phyloP scores from a whole-genome alignment of 2,113 vertebrate species.

The Phyllopteryx taeniolatus region DNA sequence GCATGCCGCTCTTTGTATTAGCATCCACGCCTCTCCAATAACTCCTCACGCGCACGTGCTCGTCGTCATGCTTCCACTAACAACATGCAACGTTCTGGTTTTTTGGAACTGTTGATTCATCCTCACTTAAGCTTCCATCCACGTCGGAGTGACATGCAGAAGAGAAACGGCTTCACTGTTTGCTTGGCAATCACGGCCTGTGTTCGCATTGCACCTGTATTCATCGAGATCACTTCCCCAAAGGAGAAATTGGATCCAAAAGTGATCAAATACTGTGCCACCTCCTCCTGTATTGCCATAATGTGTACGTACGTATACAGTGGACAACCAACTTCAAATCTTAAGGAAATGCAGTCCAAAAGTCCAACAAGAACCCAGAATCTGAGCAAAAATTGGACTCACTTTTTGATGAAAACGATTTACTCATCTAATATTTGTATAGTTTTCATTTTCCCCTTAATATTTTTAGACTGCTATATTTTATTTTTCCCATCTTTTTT shows the following conservation, averaged over 20 bases:
- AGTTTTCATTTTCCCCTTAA: no score
- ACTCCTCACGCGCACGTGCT: constrained; percentile 27
- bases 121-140: constrained; percentile 13
- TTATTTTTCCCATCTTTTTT: no score
- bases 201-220: constrained; percentile 49
- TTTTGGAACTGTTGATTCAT: constrained; percentile 6
- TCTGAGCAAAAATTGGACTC: not conserved
- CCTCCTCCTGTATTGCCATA: not conserved
- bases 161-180: constrained; percentile 28
- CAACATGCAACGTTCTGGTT: constrained; percentile 21
- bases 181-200: constrained; percentile 28
- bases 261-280: not conserved
- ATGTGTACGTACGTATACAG: no score
- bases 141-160: constrained; percentile 13
- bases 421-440: no score
- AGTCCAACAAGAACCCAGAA: not conserved
- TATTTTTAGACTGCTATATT: no score
- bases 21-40: constrained; percentile 26
- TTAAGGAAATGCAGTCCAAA: no score
- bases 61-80: constrained; percentile 64
- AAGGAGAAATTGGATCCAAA: not conserved
- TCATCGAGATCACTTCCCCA: not conserved
- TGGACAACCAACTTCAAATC: no score
- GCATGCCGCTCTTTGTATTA: constrained; percentile 48
- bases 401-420: no score